Evolutionary conservation across 2,113 vertebrate species (phyloP).

Genomic region (Oncorhynchus gorbuscha): DNA sequence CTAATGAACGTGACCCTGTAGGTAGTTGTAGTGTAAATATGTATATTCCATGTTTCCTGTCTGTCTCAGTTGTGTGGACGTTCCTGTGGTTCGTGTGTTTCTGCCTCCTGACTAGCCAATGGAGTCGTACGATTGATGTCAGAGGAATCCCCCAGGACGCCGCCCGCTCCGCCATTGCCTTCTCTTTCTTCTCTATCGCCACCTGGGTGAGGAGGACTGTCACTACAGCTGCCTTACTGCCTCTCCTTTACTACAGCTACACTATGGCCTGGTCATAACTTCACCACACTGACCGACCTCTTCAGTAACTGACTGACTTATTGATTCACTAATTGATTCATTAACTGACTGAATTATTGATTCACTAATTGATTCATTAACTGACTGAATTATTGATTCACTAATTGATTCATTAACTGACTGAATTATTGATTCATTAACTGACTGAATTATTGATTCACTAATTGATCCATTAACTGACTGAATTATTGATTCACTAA

Average conservation of each 20-base stretch:
- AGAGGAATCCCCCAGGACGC: slow-evolving; percentile 65
- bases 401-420: too few species aligned
- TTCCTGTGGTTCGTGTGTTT: slow-evolving; percentile 93
- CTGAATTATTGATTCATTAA: too few species aligned
- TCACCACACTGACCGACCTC: too few species aligned
- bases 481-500: too few species aligned
- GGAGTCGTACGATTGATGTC: slow-evolving; percentile 27
- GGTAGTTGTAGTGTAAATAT: neutral
- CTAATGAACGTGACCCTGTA: neutral
- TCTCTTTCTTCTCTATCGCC: slow-evolving; percentile 92
- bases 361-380: too few species aligned
- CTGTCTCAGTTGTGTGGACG: slow-evolving; percentile 79
- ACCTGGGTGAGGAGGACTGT: slow-evolving; percentile 82
- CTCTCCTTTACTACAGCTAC: neutral
- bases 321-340: too few species aligned
- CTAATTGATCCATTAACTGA: too few species aligned
- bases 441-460: neutral
- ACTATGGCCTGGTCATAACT: too few species aligned
- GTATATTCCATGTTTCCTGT: slow-evolving; percentile 26
- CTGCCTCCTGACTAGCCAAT: slow-evolving; percentile 87
- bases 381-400: neutral
- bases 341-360: too few species aligned
- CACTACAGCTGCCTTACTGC: neutral
- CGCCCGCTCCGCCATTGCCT: slow-evolving; percentile 80
- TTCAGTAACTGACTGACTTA: too few species aligned